Evolutionary conservation across 2,113 vertebrate species (phyloP).

Genomic region (Thamnophis sirtalis): DNA sequence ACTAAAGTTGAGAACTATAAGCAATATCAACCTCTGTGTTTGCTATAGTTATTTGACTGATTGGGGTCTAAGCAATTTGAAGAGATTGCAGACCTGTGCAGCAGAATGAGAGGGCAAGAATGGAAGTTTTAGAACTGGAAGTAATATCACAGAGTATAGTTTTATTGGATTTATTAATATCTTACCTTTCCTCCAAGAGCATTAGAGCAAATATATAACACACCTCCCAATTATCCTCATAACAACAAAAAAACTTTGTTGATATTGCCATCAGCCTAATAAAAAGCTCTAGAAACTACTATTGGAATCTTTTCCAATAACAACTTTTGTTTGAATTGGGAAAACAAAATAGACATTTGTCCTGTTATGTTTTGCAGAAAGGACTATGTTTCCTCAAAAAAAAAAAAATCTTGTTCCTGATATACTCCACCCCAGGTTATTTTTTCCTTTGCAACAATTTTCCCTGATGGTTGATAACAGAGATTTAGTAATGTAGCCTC

Average conservation of each 20-base stretch:
- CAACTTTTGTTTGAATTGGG: background rate
- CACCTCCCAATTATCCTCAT: background rate
- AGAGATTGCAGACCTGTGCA: background rate
- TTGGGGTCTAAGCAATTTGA: background rate
- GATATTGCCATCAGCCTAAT: background rate
- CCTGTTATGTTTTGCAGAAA: background rate
- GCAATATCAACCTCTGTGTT: conserved; percentile 10
- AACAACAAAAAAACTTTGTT: background rate
- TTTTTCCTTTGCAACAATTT: background rate
- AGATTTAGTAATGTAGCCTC: background rate
- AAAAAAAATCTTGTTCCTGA: background rate
- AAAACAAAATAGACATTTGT: background rate
- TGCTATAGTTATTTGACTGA: background rate
- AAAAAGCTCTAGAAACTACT: background rate
- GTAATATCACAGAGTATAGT: background rate
- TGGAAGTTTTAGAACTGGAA: background rate
- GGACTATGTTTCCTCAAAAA: background rate
- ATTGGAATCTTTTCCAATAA: no score
- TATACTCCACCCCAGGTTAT: background rate
- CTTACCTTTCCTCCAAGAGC: background rate
- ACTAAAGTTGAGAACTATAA: background rate
- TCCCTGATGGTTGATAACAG: background rate
- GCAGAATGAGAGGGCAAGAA: background rate
- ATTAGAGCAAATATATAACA: background rate
- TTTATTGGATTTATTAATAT: background rate